phyloP scores from a whole-genome alignment of 23 tunicate species.

The Diplosoma virens region DNA sequence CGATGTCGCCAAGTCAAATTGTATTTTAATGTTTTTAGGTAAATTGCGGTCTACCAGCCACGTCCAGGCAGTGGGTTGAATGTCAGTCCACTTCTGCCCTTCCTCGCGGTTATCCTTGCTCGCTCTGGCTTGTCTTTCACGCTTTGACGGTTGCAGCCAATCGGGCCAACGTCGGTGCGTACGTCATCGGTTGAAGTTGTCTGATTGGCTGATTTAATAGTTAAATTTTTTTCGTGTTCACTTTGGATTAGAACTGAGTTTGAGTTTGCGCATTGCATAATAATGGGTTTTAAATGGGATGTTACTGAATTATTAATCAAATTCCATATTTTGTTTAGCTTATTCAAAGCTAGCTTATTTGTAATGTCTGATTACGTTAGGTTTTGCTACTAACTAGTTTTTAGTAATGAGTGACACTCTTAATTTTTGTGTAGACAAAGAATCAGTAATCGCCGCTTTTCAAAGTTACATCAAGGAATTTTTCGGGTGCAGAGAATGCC shows the following conservation, averaged over 20 bases:
- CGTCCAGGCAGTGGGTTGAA: constrained; percentile 62
- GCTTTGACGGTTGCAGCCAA: constrained; percentile 65
- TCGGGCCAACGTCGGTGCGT: constrained; percentile 36
- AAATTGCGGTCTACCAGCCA: constrained; percentile 30
- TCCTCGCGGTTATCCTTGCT: constrained; percentile 89
- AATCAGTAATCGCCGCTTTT: constrained; percentile 55
- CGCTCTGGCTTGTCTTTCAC: constrained; percentile 94
- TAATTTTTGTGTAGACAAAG: constrained; percentile 20
- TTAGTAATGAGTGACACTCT: not conserved
- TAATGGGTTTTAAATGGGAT: no score
- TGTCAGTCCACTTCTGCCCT: constrained; percentile 46
- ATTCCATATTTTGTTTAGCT: no score
- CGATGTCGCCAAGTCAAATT: no score
- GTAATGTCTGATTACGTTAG: not conserved
- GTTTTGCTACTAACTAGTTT: not conserved
- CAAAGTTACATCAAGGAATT: constrained; percentile 59
- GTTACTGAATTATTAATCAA: no score
- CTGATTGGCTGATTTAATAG: no score
- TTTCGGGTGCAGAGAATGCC: constrained; percentile 82
- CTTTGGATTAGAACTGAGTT: no score
- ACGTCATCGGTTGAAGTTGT: no score
- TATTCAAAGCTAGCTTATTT: not conserved
- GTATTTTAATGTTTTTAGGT: no score
- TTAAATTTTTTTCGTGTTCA: no score
- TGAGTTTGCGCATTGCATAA: no score